These are phyloP conservation scores for Galeruca laticollis DNA, from an alignment of 2,888 invertebrate species.

Conservation along the genomic window DNA sequence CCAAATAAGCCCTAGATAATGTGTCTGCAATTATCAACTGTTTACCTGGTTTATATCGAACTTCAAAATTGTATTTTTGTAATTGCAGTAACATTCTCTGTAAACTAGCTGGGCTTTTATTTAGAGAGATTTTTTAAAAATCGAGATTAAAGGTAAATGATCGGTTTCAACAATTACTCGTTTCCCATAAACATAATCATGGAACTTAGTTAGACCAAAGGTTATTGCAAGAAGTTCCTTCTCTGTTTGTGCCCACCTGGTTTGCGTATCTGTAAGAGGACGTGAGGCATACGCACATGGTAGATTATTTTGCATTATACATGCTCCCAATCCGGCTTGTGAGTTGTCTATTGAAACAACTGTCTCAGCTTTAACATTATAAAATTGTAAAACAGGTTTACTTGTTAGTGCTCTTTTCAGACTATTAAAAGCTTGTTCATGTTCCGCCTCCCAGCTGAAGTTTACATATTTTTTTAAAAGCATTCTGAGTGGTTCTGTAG, in stretches of 20 bases:
- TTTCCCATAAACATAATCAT: too few species aligned
- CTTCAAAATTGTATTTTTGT: constrained; percentile 37
- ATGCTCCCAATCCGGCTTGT: constrained; percentile 45
- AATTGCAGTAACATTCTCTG: constrained; percentile 38
- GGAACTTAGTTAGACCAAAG: too few species aligned
- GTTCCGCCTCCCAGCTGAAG: constrained; percentile 41
- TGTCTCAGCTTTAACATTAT: constrained; percentile 32
- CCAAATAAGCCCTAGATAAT: constrained; percentile 36
- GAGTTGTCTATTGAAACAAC: constrained; percentile 47
- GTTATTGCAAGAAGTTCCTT: constrained; percentile 39
- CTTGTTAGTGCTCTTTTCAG: constrained; percentile 39
- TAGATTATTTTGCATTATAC: constrained; percentile 26
- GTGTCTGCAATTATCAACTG: constrained; percentile 41
- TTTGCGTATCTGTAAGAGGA: constrained; percentile 35
- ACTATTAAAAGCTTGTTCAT: constrained; percentile 37
- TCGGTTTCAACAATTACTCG: constrained; percentile 42
- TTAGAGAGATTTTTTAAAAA: constrained; percentile 40
- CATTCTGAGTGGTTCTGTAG: constrained; percentile 43
- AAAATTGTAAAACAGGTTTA: constrained; percentile 32
- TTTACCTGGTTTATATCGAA: constrained; percentile 40
- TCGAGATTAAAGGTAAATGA: constrained; percentile 31
- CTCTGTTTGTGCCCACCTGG: constrained; percentile 36
- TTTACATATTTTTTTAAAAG: constrained; percentile 35
- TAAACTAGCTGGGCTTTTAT: constrained; percentile 33
- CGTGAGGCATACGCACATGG: constrained; percentile 22